A percentile compares a stretch with the other conserved stretches of the same genome.
These are phyloP conservation scores for Zoroaster sp. DNA, from an alignment of 53 echinoderm and acorn worm species.

Conservation along the genomic window DNA sequence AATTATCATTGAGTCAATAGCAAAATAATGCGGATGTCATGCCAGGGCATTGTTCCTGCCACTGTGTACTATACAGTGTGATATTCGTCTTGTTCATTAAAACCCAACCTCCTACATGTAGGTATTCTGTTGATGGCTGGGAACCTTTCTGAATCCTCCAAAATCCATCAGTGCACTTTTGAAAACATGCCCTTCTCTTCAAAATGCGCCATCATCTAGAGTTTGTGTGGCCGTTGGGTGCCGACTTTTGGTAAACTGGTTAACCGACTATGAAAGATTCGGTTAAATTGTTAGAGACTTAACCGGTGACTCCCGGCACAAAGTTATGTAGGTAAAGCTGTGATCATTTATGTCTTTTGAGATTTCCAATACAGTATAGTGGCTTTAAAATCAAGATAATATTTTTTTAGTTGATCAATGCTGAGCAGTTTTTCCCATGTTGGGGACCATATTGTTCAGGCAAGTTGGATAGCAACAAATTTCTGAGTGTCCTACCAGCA, in stretches of 20 bases:
- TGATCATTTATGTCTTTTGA: not conserved
- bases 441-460: not conserved
- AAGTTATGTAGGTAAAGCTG: not conserved
- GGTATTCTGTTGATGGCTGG: too few relatives aligned
- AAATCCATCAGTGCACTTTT: too few relatives aligned
- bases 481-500: not conserved
- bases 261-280: too few relatives aligned
- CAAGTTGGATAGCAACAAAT: not conserved
- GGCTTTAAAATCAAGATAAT: not conserved
- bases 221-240: too few relatives aligned
- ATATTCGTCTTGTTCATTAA: not conserved
- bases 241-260: too few relatives aligned
- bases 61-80: not conserved
- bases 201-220: too few relatives aligned
- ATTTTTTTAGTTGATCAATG: not conserved
- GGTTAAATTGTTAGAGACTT: too few relatives aligned
- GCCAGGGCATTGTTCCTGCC: not conserved
- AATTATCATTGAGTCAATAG: not conserved
- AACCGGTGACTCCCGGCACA: not conserved
- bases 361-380: not conserved
- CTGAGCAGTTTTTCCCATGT: not conserved
- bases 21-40: not conserved
- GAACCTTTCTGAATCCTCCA: too few relatives aligned
- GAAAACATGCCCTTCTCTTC: not conserved
- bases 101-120: not conserved